Conservation (phyloP, 92 coral and sea anemone species). For the Bergia sp. region DNA sequence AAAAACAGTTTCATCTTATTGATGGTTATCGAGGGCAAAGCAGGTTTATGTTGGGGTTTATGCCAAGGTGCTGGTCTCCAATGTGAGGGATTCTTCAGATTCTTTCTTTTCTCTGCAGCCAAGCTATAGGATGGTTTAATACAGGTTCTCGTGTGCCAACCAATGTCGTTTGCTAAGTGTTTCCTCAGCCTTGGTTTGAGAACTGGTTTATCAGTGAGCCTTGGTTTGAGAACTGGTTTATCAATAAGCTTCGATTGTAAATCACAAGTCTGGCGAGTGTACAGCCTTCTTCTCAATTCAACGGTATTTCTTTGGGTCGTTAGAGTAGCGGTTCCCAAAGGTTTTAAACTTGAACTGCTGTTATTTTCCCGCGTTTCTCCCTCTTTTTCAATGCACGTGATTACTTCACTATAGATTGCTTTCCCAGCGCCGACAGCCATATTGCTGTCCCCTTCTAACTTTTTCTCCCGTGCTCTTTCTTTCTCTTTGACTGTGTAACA, state of each 20-base stretch:
- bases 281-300: background rate
- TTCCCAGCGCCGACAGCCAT: background rate
- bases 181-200: background rate
- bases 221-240: background rate
- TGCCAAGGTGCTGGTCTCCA: background rate
- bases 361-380: background rate
- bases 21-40: background rate
- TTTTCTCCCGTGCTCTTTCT: background rate
- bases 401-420: background rate
- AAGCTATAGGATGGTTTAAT: background rate
- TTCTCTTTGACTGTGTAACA: background rate
- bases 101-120: background rate
- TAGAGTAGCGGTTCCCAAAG: background rate
- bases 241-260: background rate
- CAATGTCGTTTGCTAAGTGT: background rate
- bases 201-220: background rate
- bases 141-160: background rate
- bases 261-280: background rate
- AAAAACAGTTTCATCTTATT: background rate
- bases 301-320: background rate
- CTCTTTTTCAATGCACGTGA: background rate
- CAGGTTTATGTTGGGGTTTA: background rate
- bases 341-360: background rate
- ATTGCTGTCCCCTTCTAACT: background rate
- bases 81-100: background rate